phyloP scores from a whole-genome alignment of 2,797 vertebrate species.

The Okamejei kenojei region DNA sequence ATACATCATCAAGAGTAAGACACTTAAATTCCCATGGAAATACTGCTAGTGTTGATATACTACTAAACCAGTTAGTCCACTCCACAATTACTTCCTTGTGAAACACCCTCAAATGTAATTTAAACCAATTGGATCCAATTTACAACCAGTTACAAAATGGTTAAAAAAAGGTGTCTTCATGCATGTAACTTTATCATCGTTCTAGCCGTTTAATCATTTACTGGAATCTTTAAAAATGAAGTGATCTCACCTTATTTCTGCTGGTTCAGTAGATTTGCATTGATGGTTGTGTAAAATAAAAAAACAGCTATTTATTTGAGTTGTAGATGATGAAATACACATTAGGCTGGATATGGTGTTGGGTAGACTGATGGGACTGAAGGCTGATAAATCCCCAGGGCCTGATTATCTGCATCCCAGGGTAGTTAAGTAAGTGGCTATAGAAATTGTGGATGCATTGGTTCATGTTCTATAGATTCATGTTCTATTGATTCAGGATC shows the following conservation, averaged over 20 bases:
- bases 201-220: background rate
- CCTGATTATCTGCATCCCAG: too few species aligned
- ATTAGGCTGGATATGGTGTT: too few species aligned
- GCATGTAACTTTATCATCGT: background rate
- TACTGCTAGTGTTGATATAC: background rate
- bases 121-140: background rate
- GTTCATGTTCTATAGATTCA: too few species aligned
- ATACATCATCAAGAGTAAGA: background rate
- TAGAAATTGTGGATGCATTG: too few species aligned
- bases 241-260: too few species aligned
- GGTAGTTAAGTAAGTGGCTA: too few species aligned
- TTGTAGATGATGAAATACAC: too few species aligned
- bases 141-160: background rate
- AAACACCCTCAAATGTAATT: background rate
- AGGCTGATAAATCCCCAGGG: too few species aligned
- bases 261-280: background rate
- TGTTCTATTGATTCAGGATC: too few species aligned
- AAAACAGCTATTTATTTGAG: background rate
- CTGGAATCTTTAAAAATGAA: background rate
- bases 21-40: background rate
- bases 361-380: too few species aligned
- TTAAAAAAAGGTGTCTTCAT: background rate
- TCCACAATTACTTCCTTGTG: background rate
- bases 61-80: background rate
- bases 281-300: background rate